Conservation (phyloP, 2,797 vertebrate genomes). For the Sandelia bainsii region DNA sequence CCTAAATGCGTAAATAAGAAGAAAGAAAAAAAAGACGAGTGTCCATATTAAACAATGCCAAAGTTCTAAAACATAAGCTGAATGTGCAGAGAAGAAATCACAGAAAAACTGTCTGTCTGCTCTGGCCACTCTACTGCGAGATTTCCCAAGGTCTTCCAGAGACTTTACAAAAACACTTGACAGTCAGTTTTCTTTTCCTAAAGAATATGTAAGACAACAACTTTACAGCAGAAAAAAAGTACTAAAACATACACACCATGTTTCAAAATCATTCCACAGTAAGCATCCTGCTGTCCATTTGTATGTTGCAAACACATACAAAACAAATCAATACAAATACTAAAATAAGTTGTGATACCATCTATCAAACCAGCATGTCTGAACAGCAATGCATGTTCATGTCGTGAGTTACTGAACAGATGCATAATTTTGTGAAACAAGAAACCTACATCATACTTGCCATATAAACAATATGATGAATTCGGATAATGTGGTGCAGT, state of each 20-base stretch:
- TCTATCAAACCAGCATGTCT: not conserved
- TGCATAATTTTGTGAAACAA: slow-evolving; percentile 17
- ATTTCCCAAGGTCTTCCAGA: too few relatives aligned
- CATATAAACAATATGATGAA: slow-evolving; percentile 11
- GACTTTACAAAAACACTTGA: too few relatives aligned
- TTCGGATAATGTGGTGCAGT: slow-evolving; percentile 22
- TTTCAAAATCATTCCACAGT: not conserved
- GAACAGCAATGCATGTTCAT: not conserved
- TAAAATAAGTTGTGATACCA: not conserved
- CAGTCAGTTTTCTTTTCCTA: too few relatives aligned
- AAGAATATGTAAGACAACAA: too few relatives aligned
- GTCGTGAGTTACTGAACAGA: not conserved
- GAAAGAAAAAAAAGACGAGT: too few relatives aligned
- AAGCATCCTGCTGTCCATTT: not conserved
- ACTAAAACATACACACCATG: not conserved
- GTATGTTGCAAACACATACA: not conserved
- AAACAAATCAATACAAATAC: not conserved
- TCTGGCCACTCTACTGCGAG: too few relatives aligned
- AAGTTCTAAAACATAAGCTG: too few relatives aligned
- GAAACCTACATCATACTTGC: slow-evolving; percentile 2
- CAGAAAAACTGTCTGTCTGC: too few relatives aligned
- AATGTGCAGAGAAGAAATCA: too few relatives aligned
- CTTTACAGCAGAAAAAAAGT: not conserved
- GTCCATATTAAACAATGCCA: too few relatives aligned
- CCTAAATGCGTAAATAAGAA: not conserved